These are phyloP conservation scores for Cyrtodaria siliqua DNA, from an alignment of 2,888 invertebrate genomes.

Conservation along the genomic window DNA sequence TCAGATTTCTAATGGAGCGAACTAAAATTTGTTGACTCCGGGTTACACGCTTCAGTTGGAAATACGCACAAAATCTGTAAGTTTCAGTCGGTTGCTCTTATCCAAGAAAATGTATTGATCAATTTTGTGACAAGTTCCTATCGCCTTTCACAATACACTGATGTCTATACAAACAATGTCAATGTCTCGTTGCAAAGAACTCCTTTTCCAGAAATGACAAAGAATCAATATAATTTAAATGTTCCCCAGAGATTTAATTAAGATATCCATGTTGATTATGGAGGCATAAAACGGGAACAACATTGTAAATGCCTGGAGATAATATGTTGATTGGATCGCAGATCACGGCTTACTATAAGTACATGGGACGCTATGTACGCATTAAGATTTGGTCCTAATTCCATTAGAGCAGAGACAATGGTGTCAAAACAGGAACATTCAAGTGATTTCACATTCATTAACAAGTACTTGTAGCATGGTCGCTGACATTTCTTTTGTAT, in stretches of 20 bases:
- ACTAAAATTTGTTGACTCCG: conserved; percentile 11
- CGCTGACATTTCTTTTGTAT: too few relatives aligned
- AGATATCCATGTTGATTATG: conserved; percentile 4
- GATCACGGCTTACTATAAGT: too few relatives aligned
- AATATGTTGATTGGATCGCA: conserved; percentile 8
- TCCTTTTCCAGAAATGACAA: background rate
- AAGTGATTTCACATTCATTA: too few relatives aligned
- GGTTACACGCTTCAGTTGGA: background rate
- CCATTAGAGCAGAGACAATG: too few relatives aligned
- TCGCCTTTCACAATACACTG: background rate
- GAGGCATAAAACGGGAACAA: conserved; percentile 17
- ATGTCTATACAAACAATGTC: background rate
- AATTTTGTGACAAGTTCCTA: conserved; percentile 5
- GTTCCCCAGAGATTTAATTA: conserved; percentile 8
- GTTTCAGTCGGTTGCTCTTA: background rate
- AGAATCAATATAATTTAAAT: background rate
- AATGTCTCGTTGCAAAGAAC: background rate
- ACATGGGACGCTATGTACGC: too few relatives aligned
- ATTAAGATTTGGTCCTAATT: too few relatives aligned
- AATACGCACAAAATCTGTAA: conserved; percentile 3
- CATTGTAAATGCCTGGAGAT: conserved; percentile 17
- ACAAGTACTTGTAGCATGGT: too few relatives aligned
- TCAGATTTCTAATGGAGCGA: conserved; percentile 3
- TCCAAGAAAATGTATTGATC: background rate
- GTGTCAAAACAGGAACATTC: too few relatives aligned